Base-by-base conservation (phyloP, 1,140 invertebrate species). In the Scaptomyza graminum region DNA sequence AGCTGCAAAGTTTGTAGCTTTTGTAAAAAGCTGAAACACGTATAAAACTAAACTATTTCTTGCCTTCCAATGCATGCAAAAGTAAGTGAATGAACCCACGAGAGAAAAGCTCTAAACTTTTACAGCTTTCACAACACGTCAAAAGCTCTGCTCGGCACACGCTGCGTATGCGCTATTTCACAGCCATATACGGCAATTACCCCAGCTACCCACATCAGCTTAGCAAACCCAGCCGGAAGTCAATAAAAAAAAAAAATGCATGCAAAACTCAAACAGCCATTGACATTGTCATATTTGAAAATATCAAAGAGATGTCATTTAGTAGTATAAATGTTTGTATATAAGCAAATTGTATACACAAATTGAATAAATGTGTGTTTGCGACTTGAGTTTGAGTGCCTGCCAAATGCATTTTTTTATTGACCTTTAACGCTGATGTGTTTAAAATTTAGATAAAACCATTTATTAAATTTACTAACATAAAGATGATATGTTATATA, bases 131-230 rank as follows among this genome's bases (percentile, higher is more conserved):
- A 49, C 47, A 49, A 43, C 55, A 39, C 6, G 0, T 18, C 37
- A 1, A 57, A 50, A 44, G 55, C 61, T 56, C 15, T 5, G 7
- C 8, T 2, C 1, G 18, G 57, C 25, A 39, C 15, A 72, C 34
- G 22, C 4, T 37, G 69, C 56, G 55, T 39, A 66, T 66, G 49
- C 54, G 55, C 34, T 31, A 71, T 59, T 59, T 67, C 39, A 39
- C 46, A 46, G 57, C 28, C 61, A 57, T 34, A 56, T 57, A 39
- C 9, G 47, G 39, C 37, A 39, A 62, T 39, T 52, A 18, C 18
- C 13, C 9, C 13, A 34, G 11, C 18, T 61, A n/a, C 46, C 11
- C 44, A 12, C 18, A 15, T 5, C n/a, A 34, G 11, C 18, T 50
- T 13, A 9, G 25, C 25, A 5, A 47, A 15, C 28, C 6, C 16